A percentile compares a stretch with the other conserved stretches of the same genome.
These are phyloP conservation scores for Tenebrosternarchus preto DNA, from an alignment of 2,113 vertebrate species.

Conservation along the genomic window DNA sequence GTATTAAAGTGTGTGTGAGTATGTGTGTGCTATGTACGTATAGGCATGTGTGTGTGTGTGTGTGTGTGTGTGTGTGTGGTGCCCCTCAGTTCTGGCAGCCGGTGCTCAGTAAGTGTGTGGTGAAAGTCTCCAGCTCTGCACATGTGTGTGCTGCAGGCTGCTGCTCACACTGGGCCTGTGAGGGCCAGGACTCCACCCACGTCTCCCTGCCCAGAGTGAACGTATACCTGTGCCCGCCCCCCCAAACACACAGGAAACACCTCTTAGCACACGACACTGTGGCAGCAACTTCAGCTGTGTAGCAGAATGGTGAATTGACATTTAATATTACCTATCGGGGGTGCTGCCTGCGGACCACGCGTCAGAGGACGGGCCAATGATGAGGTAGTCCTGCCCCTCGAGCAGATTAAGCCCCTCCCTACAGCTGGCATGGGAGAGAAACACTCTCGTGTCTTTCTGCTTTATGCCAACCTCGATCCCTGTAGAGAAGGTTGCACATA, in stretches of 20 bases:
- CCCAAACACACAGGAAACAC: background rate
- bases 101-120: slow-evolving; percentile 40
- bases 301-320: background rate
- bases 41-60: slow-evolving; percentile 14
- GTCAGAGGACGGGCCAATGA: slow-evolving; percentile 69
- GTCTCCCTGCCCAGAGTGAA: slow-evolving; percentile 72
- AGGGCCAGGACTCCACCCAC: slow-evolving; percentile 75
- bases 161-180: slow-evolving; percentile 58
- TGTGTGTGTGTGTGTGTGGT: background rate
- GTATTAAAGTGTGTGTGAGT: too few species aligned
- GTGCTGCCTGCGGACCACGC: slow-evolving; percentile 61
- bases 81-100: slow-evolving; percentile 61
- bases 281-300: too few species aligned
- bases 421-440: slow-evolving; percentile 73
- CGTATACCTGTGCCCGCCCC: slow-evolving; percentile 59
- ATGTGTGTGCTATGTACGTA: too few species aligned
- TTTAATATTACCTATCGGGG: slow-evolving; percentile 55
- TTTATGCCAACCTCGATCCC: slow-evolving; percentile 65
- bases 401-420: slow-evolving; percentile 64
- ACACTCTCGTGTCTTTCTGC: slow-evolving; percentile 59
- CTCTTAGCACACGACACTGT: background rate
- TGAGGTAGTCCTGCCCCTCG: slow-evolving; percentile 68
- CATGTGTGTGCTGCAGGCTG: slow-evolving; percentile 56
- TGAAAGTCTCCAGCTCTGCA: slow-evolving; percentile 48
- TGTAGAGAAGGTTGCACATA: background rate